Conservation (phyloP, 2,888 invertebrate species). For the Euplexia lucipara region DNA sequence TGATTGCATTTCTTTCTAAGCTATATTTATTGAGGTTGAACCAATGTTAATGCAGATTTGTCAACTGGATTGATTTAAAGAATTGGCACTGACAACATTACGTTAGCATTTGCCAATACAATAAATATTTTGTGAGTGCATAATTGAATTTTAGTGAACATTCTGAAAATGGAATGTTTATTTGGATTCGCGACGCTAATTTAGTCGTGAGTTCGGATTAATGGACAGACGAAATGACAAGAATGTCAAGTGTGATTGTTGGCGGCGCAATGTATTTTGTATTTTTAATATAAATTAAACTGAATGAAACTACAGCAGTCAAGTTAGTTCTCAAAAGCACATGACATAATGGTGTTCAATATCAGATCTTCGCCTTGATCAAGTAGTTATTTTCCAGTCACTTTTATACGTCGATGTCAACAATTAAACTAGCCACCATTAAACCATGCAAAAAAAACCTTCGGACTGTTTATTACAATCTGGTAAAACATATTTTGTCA, state of each 20-base stretch:
- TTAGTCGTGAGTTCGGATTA: constrained; percentile 24
- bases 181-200: constrained; percentile 31
- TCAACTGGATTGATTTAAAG: constrained; percentile 49
- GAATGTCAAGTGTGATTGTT: constrained; percentile 10
- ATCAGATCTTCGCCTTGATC: background rate
- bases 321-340: no score
- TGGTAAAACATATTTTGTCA: no score
- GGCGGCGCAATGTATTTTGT: constrained; percentile 1
- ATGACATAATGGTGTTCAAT: no score
- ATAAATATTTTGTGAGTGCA: constrained; percentile 43
- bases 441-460: no score
- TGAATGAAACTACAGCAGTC: background rate
- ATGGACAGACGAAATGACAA: constrained; percentile 19
- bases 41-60: constrained; percentile 49
- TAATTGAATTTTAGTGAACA: constrained; percentile 31
- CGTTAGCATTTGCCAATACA: constrained; percentile 40
- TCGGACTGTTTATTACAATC: no score
- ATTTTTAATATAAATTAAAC: background rate
- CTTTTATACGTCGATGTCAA: no score
- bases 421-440: no score
- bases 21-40: constrained; percentile 42
- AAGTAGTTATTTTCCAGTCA: no score
- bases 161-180: constrained; percentile 44
- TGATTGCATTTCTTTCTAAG: constrained; percentile 16
- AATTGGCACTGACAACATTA: constrained; percentile 43